These are phyloP conservation scores for Theristicus caerulescens DNA, from an alignment of 2,113 vertebrate genomes.

Conservation along the genomic window DNA sequence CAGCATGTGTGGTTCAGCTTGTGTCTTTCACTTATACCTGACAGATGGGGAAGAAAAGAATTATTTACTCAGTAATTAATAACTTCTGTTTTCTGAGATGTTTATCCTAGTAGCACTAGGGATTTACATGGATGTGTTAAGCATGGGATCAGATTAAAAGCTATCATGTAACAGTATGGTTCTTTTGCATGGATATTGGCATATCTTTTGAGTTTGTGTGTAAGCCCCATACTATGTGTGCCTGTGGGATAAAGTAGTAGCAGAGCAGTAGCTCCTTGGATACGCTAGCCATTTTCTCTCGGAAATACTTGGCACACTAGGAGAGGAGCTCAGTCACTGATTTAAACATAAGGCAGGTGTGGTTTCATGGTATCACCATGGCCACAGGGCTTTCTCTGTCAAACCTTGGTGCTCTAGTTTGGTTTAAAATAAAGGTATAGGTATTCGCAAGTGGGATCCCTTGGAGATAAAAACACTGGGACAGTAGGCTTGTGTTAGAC, in stretches of 20 bases:
- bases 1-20: neutral
- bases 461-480: neutral
- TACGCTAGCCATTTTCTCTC: neutral
- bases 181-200: neutral
- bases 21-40: neutral
- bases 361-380: neutral
- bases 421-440: neutral
- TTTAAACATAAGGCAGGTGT: neutral
- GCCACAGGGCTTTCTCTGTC: neutral
- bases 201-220: neutral
- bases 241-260: neutral
- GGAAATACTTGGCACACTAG: neutral
- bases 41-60: neutral
- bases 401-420: neutral
- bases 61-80: neutral
- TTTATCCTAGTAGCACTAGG: neutral
- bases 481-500: neutral
- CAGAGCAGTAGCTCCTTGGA: neutral
- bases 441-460: neutral
- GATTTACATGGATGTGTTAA: neutral
- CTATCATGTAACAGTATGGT: neutral
- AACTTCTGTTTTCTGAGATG: neutral
- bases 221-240: neutral
- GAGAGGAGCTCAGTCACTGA: neutral
- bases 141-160: neutral